Conservation (phyloP, 2,888 invertebrate species). For the Diaprepes abbreviatus region DNA sequence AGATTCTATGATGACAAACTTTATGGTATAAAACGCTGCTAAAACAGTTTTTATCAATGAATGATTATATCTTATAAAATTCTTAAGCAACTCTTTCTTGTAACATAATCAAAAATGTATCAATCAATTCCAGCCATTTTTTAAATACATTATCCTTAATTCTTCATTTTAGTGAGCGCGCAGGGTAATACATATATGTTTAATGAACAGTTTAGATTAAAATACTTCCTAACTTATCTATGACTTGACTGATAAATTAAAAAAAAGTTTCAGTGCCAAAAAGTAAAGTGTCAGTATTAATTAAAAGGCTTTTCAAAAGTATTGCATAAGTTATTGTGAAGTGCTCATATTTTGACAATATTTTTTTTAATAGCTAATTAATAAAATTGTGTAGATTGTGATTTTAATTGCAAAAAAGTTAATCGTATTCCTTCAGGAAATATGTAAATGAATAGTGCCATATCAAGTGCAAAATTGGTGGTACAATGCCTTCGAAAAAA, state of each 20-base stretch:
- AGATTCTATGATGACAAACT: too few species aligned
- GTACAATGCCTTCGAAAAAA: conserved; percentile 85
- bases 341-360: neutral
- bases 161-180: neutral
- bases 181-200: neutral
- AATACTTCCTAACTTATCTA: neutral
- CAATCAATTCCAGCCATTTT: too few species aligned
- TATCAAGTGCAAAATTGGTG: conserved; percentile 3
- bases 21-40: too few species aligned
- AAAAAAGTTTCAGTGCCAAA: conserved; percentile 3
- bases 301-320: neutral
- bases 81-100: too few species aligned
- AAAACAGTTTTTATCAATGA: too few species aligned
- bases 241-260: neutral
- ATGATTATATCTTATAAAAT: too few species aligned
- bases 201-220: neutral
- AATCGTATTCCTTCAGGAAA: neutral
- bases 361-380: neutral
- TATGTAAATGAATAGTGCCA: conserved; percentile 14
- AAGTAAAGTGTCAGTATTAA: conserved; percentile 23
- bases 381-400: too few species aligned
- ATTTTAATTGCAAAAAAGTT: too few species aligned
- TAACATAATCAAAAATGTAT: too few species aligned
- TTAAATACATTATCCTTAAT: too few species aligned
- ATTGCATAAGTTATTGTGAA: neutral